Base-by-base conservation (phyloP, 1,140 invertebrate species). In the Macrosteles quadrilineatus region DNA sequence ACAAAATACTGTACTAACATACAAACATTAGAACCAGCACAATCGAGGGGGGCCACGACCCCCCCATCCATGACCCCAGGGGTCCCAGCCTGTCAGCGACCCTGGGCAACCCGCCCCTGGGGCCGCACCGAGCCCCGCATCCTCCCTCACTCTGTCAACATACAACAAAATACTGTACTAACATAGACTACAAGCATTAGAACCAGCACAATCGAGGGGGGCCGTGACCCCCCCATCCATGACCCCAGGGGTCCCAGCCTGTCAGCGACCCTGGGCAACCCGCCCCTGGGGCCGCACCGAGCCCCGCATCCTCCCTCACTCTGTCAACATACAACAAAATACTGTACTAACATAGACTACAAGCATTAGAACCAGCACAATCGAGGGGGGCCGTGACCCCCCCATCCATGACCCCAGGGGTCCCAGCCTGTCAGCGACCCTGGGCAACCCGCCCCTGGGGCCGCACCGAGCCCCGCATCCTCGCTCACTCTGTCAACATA, bases 31-130 rank as follows among this genome's bases (percentile, higher is more conserved):
- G 45, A 25, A 67, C 17, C 4, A 67, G 14, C 19, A 40, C 32
- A n/a, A 67, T 4, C 23, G 32, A n/a, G n/a, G 59, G 59, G 29
- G 59, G 59, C 17, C 27, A 14, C 29, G 59, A 32, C 59, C 59
- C 59, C 65, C 65, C 65, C 45, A 23, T 25, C 36, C 36, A 23
- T 25, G 23, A 36, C 40, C 65, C 31, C 29, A 53, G 45, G 45
- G 45, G 45, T 6, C 25, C 65, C 65, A 67, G 59, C 32, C 31
- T 40, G 65, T 67, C 40, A 45, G 65, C 45, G 65, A 40, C 21
- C 32, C 14, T 12, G 40, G 17, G 11, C 40, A 19, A 14, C 19
- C 40, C 40, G 65, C 31, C 65, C 65, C 45, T 17, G 40, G 45
- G 65, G 65, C 40, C 65, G 14, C 45, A 47, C 47, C n/a, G 4